Percentiles rank a stretch among this genome's conserved stretches.
Evolutionary conservation across 2,797 vertebrate genomes (phyloP).

Genomic region (Dryobates pubescens): DNA sequence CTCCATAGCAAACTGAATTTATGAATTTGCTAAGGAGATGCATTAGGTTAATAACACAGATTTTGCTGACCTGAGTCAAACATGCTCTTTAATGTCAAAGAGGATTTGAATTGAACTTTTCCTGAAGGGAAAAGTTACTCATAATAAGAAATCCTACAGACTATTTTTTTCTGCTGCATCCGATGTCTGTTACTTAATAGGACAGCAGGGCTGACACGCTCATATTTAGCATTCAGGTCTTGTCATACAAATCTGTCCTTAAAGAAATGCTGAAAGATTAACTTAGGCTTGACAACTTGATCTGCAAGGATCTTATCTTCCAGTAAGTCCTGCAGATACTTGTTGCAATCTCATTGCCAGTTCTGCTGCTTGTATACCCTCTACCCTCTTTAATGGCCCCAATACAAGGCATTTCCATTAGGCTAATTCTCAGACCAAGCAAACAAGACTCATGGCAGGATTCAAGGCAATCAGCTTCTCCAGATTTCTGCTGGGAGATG

Average conservation of each 20-base stretch:
- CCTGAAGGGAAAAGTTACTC: not conserved
- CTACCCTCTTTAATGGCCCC: not conserved
- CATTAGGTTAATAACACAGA: not conserved
- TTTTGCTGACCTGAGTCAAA: not conserved
- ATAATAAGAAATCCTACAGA: not conserved
- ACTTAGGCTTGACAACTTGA: not conserved
- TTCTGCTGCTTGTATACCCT: not conserved
- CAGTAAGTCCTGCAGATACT: not conserved
- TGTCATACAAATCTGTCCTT: not conserved
- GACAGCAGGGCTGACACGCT: not conserved
- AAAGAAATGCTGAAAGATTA: not conserved
- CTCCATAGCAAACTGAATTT: not conserved
- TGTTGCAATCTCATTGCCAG: not conserved
- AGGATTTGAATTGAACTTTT: not conserved
- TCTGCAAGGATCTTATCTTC: not conserved
- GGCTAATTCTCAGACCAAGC: not conserved
- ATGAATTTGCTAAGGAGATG: not conserved
- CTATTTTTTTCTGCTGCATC: not conserved
- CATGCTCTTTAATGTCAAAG: not conserved
- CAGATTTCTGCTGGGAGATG: not conserved
- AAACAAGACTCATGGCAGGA: not conserved
- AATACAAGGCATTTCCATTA: not conserved
- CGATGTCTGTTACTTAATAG: not conserved
- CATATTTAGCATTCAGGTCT: not conserved
- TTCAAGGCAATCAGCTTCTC: not conserved